phyloP scores from a whole-genome alignment of 2,888 invertebrate genomes.

The Pseudococcus longispinus region DNA sequence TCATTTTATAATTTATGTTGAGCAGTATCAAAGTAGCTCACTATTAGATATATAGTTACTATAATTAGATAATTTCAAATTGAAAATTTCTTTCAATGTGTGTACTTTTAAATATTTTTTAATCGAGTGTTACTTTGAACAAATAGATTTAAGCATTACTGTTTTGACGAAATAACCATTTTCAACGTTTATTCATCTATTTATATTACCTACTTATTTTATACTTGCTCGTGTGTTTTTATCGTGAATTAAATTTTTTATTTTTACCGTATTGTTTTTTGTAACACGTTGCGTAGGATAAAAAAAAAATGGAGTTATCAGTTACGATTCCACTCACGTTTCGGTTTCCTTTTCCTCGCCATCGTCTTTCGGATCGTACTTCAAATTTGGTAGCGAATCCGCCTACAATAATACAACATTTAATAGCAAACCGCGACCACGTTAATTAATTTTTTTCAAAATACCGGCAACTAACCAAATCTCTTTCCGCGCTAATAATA shows the following conservation, averaged over 20 bases:
- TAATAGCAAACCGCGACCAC: neutral
- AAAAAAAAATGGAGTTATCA: neutral
- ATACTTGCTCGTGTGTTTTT: neutral
- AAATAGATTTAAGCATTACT: neutral
- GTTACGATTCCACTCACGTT: neutral
- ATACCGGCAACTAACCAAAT: neutral
- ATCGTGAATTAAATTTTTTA: neutral
- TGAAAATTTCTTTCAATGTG: neutral
- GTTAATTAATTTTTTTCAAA: neutral
- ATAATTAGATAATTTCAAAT: neutral
- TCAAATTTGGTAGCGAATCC: slow-evolving; percentile 3
- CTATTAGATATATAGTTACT: neutral
- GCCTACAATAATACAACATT: neutral
- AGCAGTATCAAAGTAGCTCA: neutral
- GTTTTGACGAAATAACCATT: neutral
- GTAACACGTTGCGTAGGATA: too few relatives aligned
- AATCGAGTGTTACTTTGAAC: neutral
- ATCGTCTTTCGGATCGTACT: neutral
- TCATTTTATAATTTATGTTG: neutral
- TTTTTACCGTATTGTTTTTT: too few relatives aligned
- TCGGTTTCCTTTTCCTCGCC: neutral
- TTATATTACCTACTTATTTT: neutral
- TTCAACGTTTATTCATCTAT: neutral
- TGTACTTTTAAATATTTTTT: neutral
- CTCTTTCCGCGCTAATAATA: neutral